Evolutionary conservation across 2,113 vertebrate genomes (phyloP).

Genomic region (Accipiter cooperii): DNA sequence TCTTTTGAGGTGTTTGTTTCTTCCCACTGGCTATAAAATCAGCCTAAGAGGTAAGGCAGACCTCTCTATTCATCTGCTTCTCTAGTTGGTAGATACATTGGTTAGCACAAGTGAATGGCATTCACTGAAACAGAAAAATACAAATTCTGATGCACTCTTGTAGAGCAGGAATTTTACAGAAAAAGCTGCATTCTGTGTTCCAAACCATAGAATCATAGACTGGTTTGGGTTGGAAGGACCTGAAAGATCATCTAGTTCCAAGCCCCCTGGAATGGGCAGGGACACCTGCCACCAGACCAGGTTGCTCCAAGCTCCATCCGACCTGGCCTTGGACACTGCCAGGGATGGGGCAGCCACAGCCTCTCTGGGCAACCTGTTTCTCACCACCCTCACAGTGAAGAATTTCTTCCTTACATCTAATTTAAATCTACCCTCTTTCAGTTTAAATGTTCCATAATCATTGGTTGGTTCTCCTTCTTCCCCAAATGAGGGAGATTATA

Average conservation of each 20-base stretch:
- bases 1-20: background rate
- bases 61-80: background rate
- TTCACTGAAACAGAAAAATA: background rate
- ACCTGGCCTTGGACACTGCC: background rate
- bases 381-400: too few relatives aligned
- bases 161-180: background rate
- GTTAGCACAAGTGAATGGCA: background rate
- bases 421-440: background rate
- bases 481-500: background rate
- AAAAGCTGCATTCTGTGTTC: background rate
- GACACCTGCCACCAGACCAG: background rate
- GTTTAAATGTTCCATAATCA: background rate
- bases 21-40: background rate
- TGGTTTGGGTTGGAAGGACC: background rate
- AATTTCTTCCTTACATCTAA: background rate
- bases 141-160: background rate
- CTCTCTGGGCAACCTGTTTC: too few relatives aligned
- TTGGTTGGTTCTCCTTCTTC: background rate
- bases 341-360: too few relatives aligned
- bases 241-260: background rate
- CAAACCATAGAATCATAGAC: background rate
- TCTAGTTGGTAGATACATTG: background rate
- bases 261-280: accelerated
- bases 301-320: background rate
- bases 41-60: background rate